Evolutionary conservation across 2,113 vertebrate species (phyloP).

Genomic region (Channa maculata): DNA sequence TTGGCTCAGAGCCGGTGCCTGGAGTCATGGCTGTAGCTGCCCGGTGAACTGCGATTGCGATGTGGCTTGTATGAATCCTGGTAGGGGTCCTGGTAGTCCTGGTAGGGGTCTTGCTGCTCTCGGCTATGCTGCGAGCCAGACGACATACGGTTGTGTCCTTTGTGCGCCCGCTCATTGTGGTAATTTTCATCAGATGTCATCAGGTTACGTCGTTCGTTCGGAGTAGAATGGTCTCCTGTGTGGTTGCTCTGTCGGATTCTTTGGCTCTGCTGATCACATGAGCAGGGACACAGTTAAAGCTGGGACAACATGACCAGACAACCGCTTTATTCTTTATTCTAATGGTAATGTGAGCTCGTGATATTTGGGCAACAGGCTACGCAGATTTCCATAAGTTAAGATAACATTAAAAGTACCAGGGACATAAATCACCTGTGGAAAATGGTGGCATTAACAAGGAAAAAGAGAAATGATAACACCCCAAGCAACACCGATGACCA

Average conservation of each 20-base stretch:
- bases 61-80: conserved; percentile 94
- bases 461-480: too few species aligned
- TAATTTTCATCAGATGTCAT: conserved; percentile 94
- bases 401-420: too few species aligned
- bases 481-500: too few species aligned
- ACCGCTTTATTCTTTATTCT: too few species aligned
- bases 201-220: conserved; percentile 92
- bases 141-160: conserved; percentile 95
- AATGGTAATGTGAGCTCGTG: too few species aligned
- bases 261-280: conserved; percentile 87
- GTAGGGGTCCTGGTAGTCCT: conserved; percentile 93
- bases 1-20: conserved; percentile 93
- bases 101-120: conserved; percentile 94
- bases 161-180: conserved; percentile 94
- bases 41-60: conserved; percentile 93
- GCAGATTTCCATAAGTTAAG: too few species aligned
- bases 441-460: too few species aligned
- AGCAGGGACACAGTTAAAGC: conserved; percentile 1
- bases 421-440: too few species aligned
- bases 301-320: not conserved
- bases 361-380: too few species aligned
- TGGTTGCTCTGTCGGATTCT: conserved; percentile 92
- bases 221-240: conserved; percentile 89
- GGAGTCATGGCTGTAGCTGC: conserved; percentile 96
- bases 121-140: conserved; percentile 95